Conservation (phyloP, 2,113 vertebrate species). For the Colistium nudipinnis region DNA sequence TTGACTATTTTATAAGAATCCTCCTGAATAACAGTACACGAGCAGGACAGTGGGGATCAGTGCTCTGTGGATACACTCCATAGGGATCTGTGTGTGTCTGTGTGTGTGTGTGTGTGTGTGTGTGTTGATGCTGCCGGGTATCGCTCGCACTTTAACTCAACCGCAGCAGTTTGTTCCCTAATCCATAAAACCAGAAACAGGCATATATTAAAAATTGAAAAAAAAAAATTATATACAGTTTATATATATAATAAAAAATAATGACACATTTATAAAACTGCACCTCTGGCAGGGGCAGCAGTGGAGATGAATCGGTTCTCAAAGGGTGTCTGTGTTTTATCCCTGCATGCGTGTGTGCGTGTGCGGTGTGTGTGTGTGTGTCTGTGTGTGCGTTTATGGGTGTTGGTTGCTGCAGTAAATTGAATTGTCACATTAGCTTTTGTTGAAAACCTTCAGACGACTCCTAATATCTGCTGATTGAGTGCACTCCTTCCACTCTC, state of each 20-base stretch:
- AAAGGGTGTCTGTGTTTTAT: neutral
- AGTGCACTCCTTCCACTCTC: neutral
- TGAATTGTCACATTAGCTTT: slow-evolving; percentile 9
- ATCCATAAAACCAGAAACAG: slow-evolving; percentile 18
- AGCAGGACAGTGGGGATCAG: neutral
- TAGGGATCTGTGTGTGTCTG: neutral
- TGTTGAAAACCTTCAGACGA: slow-evolving; percentile 12
- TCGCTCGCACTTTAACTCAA: no score
- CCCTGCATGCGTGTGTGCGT: no score
- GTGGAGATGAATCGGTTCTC: slow-evolving; percentile 2
- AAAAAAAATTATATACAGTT: no score
- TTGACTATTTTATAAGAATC: no score
- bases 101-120: neutral
- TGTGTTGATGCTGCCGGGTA: neutral
- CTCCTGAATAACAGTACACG: no score
- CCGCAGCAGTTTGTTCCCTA: neutral
- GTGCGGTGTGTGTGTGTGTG: neutral
- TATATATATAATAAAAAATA: neutral
- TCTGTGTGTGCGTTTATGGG: no score
- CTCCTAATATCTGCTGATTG: slow-evolving; percentile 20
- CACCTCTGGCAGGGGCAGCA: slow-evolving; percentile 18
- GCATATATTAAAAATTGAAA: no score
- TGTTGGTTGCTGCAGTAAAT: no score
- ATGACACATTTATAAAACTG: slow-evolving; percentile 14
- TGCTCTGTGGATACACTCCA: neutral